phyloP scores from a whole-genome alignment of 2,888 invertebrate species.

The Andrena praecox region DNA sequence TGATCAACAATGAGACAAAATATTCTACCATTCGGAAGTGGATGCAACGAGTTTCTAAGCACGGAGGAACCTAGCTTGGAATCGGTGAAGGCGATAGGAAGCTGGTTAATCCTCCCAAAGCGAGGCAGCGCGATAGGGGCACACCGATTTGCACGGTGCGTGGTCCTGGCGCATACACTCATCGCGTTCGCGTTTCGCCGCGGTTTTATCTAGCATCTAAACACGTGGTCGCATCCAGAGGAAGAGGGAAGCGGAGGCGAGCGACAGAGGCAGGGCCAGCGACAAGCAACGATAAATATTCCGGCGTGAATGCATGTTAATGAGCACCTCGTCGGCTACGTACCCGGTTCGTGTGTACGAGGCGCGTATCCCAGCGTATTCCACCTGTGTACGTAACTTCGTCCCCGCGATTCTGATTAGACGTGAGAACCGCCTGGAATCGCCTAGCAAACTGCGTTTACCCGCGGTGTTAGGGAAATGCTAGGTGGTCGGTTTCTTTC shows the following conservation, averaged over 20 bases:
- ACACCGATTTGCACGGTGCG: slow-evolving; percentile 48
- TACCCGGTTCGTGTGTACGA: slow-evolving; percentile 45
- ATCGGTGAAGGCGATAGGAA: background rate
- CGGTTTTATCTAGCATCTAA: slow-evolving; percentile 79
- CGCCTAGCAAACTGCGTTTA: slow-evolving; percentile 62
- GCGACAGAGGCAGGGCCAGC: slow-evolving; percentile 41
- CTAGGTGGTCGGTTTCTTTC: slow-evolving; percentile 45
- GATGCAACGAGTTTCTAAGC: background rate
- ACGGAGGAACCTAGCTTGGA: background rate
- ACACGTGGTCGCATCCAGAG: slow-evolving; percentile 74
- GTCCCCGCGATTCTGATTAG: slow-evolving; percentile 65
- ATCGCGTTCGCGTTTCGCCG: slow-evolving; percentile 66
- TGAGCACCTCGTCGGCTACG: slow-evolving; percentile 71
- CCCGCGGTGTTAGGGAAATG: slow-evolving; percentile 5
- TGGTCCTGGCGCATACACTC: slow-evolving; percentile 40
- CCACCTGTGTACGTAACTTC: slow-evolving; percentile 50
- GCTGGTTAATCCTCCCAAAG: background rate
- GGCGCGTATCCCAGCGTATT: slow-evolving; percentile 46
- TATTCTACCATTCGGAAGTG: background rate
- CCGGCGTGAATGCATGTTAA: slow-evolving; percentile 83
- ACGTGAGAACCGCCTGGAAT: slow-evolving; percentile 41
- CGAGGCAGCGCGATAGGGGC: background rate
- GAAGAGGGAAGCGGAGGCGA: slow-evolving; percentile 14
- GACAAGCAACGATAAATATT: slow-evolving; percentile 79
- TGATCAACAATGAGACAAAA: too few species aligned